Base-by-base conservation (phyloP, 2,113 vertebrate species). In the Gymnogyps californianus region DNA sequence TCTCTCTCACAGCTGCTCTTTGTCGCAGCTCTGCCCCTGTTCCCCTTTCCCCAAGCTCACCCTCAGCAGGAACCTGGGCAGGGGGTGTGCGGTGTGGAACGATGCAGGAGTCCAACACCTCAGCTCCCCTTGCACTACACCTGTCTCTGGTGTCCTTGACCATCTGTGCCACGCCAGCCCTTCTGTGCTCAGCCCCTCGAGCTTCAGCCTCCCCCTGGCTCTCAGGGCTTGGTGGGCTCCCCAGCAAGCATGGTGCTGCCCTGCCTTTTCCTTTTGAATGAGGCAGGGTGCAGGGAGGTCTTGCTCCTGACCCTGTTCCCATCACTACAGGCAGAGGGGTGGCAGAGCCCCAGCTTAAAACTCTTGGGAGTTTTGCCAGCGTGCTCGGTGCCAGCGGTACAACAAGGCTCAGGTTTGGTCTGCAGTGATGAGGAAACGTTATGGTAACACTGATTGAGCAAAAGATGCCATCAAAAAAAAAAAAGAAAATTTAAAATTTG, bases 41-140 rank as follows among this genome's bases (percentile, higher is more conserved):
- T 66, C 13, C 2, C 4, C 10, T 66, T 78, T 51, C 31, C 24
- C 17, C 1, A 2, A 46, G 13, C 34, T n/a, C 31, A 66, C 7
- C 6, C 12, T 51, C 49, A 31, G 13, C 11, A 61, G 31, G 24
- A 83, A 7, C 11, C 11, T 42, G 29, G 32, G 32, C 26, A 69
- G 10, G 5, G 22, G 5, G 4, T 29, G 9, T 32, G 20, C 6
- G 2, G 9, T 0, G 0, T 65, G 55, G 38, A 42, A 26, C 31
- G 40, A 74, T 0, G 4, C 16, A 31, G 12, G 11, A 69, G 16
- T 24, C 13, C 2, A 1, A 40, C 18, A 29, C 12, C 55, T 65
- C 54, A 57, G 5, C 8, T 70, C 25, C 49, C 18, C 31, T 20
- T 61, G 36, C 29, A 32, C 29, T 19, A 22, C 13, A 12, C 11